phyloP scores from a whole-genome alignment of 2,113 vertebrate species.

The Galemys pyrenaicus region DNA sequence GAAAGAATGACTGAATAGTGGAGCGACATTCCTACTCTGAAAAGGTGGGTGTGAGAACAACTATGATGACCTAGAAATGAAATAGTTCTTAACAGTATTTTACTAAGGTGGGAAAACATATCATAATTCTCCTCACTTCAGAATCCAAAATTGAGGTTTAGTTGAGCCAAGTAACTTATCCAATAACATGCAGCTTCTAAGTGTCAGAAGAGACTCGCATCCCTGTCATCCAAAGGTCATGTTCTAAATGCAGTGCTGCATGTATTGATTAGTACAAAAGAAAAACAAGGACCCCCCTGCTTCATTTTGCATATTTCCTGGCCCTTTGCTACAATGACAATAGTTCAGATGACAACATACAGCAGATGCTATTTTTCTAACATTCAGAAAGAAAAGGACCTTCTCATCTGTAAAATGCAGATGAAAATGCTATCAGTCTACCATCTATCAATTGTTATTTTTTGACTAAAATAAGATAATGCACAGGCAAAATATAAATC shows the following conservation, averaged over 20 bases:
- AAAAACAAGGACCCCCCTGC: not conserved
- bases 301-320: not conserved
- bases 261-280: not conserved
- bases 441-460: not conserved
- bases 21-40: not conserved
- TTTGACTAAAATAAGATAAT: slow-evolving; percentile 35
- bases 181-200: not conserved
- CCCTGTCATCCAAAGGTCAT: not conserved
- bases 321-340: not conserved
- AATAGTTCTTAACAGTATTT: not conserved
- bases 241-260: not conserved
- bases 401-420: not conserved
- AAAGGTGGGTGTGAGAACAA: not conserved
- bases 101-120: not conserved
- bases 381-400: not conserved
- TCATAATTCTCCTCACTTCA: not conserved
- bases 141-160: not conserved
- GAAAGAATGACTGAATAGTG: not conserved
- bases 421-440: not conserved
- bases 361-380: slow-evolving; percentile 29
- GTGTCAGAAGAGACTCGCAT: not conserved
- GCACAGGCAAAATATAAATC: not conserved
- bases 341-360: not conserved
- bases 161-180: not conserved
- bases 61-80: not conserved